phyloP scores from a whole-genome alignment of 2,113 vertebrate genomes.

The Eulemur rufifrons region DNA sequence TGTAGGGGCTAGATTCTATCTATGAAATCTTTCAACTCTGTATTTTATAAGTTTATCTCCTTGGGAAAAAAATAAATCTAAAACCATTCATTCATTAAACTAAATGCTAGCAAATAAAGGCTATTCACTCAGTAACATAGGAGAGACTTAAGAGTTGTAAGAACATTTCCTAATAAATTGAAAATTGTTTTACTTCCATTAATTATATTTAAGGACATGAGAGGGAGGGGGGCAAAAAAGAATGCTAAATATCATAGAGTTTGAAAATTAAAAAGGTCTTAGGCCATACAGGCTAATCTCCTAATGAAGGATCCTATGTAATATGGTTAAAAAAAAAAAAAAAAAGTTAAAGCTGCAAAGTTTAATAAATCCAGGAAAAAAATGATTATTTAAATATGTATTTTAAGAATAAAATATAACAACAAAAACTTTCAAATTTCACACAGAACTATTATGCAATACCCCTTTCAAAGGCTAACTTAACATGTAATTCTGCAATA shows the following conservation, averaged over 20 bases:
- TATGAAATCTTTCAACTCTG: not conserved
- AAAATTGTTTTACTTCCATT: not conserved
- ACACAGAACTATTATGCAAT: not conserved
- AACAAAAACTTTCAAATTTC: not conserved
- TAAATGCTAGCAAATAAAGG: not conserved
- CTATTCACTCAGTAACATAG: not conserved
- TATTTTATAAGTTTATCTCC: not conserved
- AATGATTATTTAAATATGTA: not conserved
- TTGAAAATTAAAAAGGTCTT: not conserved
- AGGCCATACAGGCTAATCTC: not conserved
- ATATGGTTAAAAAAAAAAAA: not conserved
- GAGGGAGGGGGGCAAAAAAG: not conserved
- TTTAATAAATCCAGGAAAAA: not conserved
- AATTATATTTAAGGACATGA: not conserved
- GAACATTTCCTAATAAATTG: not conserved
- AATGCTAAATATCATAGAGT: not conserved
- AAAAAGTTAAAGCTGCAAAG: not conserved
- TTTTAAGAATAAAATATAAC: not conserved
- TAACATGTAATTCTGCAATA: not conserved
- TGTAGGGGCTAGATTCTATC: not conserved
- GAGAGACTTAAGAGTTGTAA: not conserved
- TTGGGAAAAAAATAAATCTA: not conserved
- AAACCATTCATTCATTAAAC: constrained; percentile 1
- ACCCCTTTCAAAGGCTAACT: not conserved
- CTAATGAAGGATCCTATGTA: not conserved